Evolutionary conservation across 2,797 vertebrate species (phyloP).

Genomic region (Catharus ustulatus): DNA sequence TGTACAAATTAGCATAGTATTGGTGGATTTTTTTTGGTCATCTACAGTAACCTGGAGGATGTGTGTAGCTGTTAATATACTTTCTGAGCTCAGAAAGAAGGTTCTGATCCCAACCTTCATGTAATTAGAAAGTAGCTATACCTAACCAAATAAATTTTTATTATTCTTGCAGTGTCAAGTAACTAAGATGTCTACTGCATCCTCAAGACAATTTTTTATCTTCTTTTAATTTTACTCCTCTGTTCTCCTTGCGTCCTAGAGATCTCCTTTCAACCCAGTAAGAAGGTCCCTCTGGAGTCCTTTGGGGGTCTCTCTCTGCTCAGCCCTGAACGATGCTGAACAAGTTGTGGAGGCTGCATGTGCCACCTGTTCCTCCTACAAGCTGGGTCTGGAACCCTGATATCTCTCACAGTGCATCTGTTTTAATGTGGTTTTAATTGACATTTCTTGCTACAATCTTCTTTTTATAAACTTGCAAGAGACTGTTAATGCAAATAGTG

Average conservation of each 20-base stretch:
- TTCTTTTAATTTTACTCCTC: not conserved
- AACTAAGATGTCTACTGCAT: not conserved
- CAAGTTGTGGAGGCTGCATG: not conserved
- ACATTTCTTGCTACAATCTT: slow-evolving; percentile 25
- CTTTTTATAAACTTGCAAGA: slow-evolving; percentile 46
- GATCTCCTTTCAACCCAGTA: not conserved
- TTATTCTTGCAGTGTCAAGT: not conserved
- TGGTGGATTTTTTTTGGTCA: not conserved
- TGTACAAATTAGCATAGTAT: not conserved
- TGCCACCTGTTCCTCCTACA: not conserved
- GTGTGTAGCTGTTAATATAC: not conserved
- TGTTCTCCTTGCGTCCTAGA: not conserved
- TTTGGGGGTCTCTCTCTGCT: not conserved
- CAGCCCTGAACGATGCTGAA: not conserved
- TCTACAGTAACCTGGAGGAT: not conserved
- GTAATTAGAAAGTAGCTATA: not conserved
- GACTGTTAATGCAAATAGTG: not conserved
- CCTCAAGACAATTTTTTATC: not conserved
- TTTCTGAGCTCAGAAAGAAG: not conserved
- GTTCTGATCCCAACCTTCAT: not conserved
- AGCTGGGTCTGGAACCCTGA: not conserved
- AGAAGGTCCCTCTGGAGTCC: not conserved
- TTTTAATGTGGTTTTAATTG: slow-evolving; percentile 37
- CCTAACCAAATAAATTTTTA: not conserved
- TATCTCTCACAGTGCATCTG: not conserved